These are phyloP conservation scores for Eupristina koningsbergeri DNA, from an alignment of 1,140 invertebrate species.

Conservation along the genomic window DNA sequence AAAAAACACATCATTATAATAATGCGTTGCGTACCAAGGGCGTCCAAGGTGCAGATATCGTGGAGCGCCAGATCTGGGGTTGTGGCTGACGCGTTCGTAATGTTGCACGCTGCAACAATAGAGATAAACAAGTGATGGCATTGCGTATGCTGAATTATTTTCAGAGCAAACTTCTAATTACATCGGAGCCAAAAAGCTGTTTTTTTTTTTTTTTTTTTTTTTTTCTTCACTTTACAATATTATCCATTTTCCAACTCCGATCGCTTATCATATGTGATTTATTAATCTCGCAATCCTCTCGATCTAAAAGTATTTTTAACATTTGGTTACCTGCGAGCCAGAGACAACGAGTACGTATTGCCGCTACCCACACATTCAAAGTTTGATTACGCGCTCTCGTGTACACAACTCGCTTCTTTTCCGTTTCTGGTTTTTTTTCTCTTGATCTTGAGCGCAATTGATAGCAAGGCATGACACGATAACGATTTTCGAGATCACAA, in stretches of 20 bases:
- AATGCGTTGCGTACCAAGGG: slow-evolving; percentile 61
- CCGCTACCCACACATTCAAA: neutral
- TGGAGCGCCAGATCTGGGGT: slow-evolving; percentile 58
- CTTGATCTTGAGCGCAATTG: slow-evolving; percentile 3
- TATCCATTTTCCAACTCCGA: neutral
- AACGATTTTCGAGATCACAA: slow-evolving; percentile 30
- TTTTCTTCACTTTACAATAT: neutral
- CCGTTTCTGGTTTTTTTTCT: neutral
- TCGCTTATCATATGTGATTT: neutral
- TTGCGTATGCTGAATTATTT: neutral
- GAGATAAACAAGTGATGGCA: neutral
- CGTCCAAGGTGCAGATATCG: slow-evolving; percentile 67
- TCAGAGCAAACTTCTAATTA: too few species aligned
- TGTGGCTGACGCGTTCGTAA: slow-evolving; percentile 54
- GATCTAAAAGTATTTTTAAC: neutral
- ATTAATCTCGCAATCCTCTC: neutral
- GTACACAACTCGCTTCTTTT: neutral
- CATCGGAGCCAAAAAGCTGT: too few species aligned
- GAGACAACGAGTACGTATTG: neutral
- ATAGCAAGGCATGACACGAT: slow-evolving; percentile 16
- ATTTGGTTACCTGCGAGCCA: neutral
- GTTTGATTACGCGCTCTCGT: neutral
- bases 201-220: too few species aligned
- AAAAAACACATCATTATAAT: slow-evolving; percentile 31
- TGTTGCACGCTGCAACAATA: slow-evolving; percentile 66